Conservation (phyloP, 92 coral and sea anemone species). For the Porites evermanni region DNA sequence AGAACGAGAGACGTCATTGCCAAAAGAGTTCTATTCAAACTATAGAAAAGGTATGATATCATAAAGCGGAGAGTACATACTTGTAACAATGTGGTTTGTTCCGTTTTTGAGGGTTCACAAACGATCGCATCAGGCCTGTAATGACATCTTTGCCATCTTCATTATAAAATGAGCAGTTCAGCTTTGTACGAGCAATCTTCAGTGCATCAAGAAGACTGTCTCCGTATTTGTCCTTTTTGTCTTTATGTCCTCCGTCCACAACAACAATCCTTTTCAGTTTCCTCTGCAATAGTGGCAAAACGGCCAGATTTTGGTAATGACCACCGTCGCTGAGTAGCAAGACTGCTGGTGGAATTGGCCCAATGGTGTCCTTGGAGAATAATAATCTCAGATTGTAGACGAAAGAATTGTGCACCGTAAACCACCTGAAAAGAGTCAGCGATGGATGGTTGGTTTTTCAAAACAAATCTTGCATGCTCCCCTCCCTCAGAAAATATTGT, state of each 20-base stretch:
- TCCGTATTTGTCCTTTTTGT: conserved; percentile 5
- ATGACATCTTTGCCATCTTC: conserved; percentile 41
- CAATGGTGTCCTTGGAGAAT: neutral
- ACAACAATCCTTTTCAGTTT: conserved; percentile 26
- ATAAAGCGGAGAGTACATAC: neutral
- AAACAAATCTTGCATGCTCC: too few species aligned
- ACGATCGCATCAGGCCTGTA: conserved; percentile 31
- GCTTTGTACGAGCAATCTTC: conserved; percentile 49
- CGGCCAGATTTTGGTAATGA: conserved; percentile 75
- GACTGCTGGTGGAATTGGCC: conserved; percentile 16
- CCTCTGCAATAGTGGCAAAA: conserved; percentile 67
- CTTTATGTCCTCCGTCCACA: conserved; percentile 36
- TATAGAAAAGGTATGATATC: too few species aligned
- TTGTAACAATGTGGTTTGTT: neutral
- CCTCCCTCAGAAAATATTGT: neutral
- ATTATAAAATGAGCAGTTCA: conserved; percentile 46
- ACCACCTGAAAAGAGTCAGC: neutral
- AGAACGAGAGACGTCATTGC: neutral
- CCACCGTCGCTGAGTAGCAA: conserved; percentile 80
- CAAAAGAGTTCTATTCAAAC: too few species aligned
- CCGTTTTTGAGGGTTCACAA: neutral
- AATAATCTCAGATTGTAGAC: neutral
- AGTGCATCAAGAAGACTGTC: conserved; percentile 31
- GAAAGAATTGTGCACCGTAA: neutral
- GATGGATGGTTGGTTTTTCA: too few species aligned